Conservation (phyloP, 2,797 vertebrate genomes). For the Paedocypris micromegethes region DNA sequence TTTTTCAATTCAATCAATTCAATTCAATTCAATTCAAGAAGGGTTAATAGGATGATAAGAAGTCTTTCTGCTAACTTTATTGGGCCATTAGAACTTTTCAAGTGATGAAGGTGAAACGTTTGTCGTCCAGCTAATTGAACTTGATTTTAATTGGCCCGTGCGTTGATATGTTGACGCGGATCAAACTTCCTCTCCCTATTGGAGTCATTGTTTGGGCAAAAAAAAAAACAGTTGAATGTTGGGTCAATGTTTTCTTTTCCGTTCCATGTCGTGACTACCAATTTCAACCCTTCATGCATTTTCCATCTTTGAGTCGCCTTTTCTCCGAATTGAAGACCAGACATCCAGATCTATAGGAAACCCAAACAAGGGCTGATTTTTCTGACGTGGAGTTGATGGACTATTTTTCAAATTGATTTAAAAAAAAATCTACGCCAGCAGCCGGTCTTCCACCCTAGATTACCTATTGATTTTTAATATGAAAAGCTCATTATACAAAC, state of each 20-base stretch:
- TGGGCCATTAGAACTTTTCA: too few species aligned
- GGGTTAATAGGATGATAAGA: too few species aligned
- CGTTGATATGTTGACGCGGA: too few species aligned
- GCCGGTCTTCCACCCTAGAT: conserved; percentile 99
- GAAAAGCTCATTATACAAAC: conserved; percentile 99
- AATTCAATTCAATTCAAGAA: too few species aligned
- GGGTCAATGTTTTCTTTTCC: neutral
- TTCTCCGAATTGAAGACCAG: conserved; percentile 4
- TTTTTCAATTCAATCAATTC: too few species aligned
- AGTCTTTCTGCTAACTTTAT: too few species aligned
- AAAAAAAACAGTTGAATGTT: too few species aligned
- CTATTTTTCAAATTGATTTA: conserved; percentile 99
- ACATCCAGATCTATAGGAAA: neutral
- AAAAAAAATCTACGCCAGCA: conserved; percentile 98
- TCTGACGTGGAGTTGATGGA: conserved; percentile 95
- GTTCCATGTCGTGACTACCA: neutral
- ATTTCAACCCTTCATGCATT: neutral
- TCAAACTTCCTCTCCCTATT: too few species aligned
- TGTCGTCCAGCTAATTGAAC: too few species aligned
- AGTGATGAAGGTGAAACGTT: too few species aligned
- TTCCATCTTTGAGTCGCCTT: neutral
- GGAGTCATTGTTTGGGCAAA: too few species aligned
- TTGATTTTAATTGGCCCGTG: too few species aligned
- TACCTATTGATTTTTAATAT: conserved; percentile 99
- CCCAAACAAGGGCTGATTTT: conserved; percentile 67